phyloP scores from a whole-genome alignment of 2,888 invertebrate genomes.

The Lottia scabra region DNA sequence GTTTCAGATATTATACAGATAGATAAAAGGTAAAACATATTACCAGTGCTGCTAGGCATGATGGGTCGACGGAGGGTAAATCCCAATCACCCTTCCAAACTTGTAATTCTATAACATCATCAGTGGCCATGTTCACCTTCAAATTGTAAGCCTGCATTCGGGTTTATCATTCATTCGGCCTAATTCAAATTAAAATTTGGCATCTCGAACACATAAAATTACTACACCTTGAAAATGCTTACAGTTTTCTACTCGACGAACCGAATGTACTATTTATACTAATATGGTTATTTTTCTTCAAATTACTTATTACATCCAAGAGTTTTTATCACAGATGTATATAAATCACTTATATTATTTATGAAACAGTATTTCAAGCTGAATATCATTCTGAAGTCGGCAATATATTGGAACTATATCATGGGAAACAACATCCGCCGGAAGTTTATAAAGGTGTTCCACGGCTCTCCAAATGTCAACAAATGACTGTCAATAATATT shows the following conservation, averaged over 20 bases:
- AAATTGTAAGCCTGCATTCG: not conserved
- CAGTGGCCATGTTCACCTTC: slow-evolving; percentile 43
- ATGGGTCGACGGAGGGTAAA: slow-evolving; percentile 85
- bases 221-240: no score
- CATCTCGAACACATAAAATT: no score
- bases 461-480: not conserved
- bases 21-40: not conserved
- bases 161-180: not conserved
- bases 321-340: no score
- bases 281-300: no score
- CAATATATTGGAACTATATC: slow-evolving; percentile 14
- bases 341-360: no score
- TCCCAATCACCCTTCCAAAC: slow-evolving; percentile 91
- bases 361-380: slow-evolving; percentile 9
- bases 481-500: not conserved
- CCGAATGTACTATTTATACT: no score
- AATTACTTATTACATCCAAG: no score
- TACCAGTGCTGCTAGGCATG: slow-evolving; percentile 85
- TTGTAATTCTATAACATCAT: slow-evolving; percentile 72
- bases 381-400: no score
- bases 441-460: slow-evolving; percentile 6
- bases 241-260: no score
- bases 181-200: not conserved
- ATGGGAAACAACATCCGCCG: slow-evolving; percentile 8
- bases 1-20: no score